Evolutionary conservation across 2,797 vertebrate genomes (phyloP).

Genomic region (Gallinago solitaria): DNA sequence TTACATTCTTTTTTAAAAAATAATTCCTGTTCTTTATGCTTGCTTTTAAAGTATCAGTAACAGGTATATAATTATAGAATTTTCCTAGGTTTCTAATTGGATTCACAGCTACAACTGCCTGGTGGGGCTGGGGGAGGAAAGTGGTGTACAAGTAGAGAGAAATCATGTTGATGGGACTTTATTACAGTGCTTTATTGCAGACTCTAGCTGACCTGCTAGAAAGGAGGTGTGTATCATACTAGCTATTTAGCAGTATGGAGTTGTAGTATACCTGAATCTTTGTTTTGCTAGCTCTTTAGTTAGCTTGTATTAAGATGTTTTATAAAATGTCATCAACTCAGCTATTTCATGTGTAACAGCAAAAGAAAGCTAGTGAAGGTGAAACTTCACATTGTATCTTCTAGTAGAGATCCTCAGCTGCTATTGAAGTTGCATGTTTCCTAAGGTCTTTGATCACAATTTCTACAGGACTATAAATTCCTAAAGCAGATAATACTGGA

Average conservation of each 20-base stretch:
- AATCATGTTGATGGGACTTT: neutral
- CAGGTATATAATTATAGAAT: neutral
- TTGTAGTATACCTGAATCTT: neutral
- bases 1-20: neutral
- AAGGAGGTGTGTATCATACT: rapidly evolving
- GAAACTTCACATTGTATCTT: neutral
- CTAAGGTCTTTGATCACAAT: neutral
- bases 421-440: neutral
- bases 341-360: neutral
- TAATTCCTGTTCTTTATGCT: neutral
- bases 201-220: neutral
- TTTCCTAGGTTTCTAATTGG: neutral
- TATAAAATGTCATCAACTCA: neutral
- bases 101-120: neutral
- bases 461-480: neutral
- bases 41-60: neutral
- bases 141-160: neutral
- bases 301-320: neutral
- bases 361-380: neutral
- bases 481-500: neutral
- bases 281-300: neutral
- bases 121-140: neutral
- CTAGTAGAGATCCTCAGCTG: neutral
- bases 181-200: neutral
- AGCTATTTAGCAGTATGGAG: neutral